These are phyloP conservation scores for Helicoverpa armigera DNA, from an alignment of 1,140 invertebrate genomes.

Conservation along the genomic window DNA sequence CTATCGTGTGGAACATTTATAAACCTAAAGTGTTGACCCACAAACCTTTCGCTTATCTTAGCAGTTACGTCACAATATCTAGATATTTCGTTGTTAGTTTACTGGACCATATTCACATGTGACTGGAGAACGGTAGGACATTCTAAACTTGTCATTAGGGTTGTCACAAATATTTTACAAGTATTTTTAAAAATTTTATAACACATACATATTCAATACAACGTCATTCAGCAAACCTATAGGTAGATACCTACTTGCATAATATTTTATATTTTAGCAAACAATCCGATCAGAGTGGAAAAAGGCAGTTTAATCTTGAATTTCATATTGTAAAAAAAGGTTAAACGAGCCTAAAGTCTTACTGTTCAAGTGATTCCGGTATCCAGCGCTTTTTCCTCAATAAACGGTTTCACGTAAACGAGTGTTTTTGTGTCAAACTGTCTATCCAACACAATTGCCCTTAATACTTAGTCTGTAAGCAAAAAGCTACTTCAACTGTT, in stretches of 20 bases:
- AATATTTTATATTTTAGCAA: too few species aligned
- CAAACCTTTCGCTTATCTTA: slow-evolving; percentile 45
- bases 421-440: neutral
- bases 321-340: too few species aligned
- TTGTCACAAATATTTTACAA: neutral
- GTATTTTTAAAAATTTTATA: too few species aligned
- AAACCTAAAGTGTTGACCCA: slow-evolving; percentile 30
- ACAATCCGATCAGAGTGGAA: too few species aligned
- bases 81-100: slow-evolving; percentile 49
- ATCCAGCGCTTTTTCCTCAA: neutral
- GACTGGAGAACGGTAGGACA: slow-evolving; percentile 42
- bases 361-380: neutral
- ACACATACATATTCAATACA: too few species aligned
- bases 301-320: too few species aligned
- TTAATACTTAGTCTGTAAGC: neutral
- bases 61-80: slow-evolving; percentile 40
- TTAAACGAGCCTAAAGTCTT: neutral
- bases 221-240: too few species aligned
- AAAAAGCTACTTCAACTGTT: neutral
- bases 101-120: slow-evolving; percentile 47
- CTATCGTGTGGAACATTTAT: slow-evolving; percentile 8
- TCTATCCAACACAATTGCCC: neutral
- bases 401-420: slow-evolving; percentile 1
- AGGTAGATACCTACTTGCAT: too few species aligned
- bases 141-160: slow-evolving; percentile 51